These are phyloP conservation scores for Siniperca knerii DNA, from an alignment of 2,113 vertebrate genomes.

Conservation along the genomic window DNA sequence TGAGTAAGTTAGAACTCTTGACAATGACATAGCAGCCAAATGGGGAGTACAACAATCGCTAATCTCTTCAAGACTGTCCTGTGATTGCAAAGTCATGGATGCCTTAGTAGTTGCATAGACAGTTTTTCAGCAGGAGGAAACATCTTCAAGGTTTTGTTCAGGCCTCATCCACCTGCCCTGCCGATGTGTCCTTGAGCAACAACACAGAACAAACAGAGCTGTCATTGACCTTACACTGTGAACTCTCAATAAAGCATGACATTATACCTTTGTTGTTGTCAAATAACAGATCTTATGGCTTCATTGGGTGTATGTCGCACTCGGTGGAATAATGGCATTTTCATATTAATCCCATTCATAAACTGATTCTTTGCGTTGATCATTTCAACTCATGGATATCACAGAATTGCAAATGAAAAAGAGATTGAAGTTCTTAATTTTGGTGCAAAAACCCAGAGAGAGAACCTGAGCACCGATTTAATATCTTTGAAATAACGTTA, in stretches of 20 bases:
- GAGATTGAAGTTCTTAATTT: not conserved
- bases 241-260: not conserved
- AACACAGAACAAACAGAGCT: not conserved
- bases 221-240: not conserved
- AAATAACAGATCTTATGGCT: not conserved
- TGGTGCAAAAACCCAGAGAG: too few relatives aligned
- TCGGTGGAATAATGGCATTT: not conserved
- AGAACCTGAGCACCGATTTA: not conserved
- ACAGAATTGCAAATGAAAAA: not conserved
- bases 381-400: too few relatives aligned
- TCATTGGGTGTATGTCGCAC: not conserved
- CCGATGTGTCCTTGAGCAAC: constrained; percentile 8
- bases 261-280: not conserved
- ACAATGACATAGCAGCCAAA: not conserved
- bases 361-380: too few relatives aligned
- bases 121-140: not conserved
- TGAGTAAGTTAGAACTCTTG: not conserved
- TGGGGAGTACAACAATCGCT: not conserved
- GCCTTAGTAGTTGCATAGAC: not conserved
- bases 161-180: not conserved
- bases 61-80: not conserved
- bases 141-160: not conserved
- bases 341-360: not conserved
- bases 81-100: not conserved
- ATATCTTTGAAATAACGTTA: not conserved